phyloP scores from a whole-genome alignment of 2,797 vertebrate genomes.

The Paratrypauchen microcephalus region DNA sequence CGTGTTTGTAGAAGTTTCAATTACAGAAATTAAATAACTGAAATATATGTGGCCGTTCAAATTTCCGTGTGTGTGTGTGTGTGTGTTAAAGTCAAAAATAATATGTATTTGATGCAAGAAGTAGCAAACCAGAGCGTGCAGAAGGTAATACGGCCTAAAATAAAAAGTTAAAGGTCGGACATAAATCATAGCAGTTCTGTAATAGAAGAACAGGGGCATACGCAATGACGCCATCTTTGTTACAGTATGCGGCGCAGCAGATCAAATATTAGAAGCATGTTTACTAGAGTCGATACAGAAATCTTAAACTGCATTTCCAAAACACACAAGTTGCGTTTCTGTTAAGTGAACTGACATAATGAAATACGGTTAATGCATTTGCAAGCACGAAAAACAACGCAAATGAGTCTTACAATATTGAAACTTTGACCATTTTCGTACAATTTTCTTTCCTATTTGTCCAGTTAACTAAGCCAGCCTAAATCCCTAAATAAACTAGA shows the following conservation, averaged over 20 bases:
- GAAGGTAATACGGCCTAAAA: slow-evolving; percentile 2
- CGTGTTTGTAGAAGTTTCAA: too few relatives aligned
- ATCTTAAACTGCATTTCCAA: neutral
- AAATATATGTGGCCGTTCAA: too few relatives aligned
- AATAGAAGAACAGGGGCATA: neutral
- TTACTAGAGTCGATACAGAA: neutral
- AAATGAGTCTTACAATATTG: neutral
- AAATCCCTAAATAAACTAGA: too few relatives aligned
- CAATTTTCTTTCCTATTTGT: too few relatives aligned
- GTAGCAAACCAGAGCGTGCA: slow-evolving; percentile 17
- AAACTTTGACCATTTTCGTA: neutral
- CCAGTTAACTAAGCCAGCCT: too few relatives aligned
- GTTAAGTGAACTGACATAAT: neutral
- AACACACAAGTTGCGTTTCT: neutral
- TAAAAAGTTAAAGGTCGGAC: slow-evolving; percentile 31
- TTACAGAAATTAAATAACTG: too few relatives aligned
- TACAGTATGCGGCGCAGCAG: neutral
- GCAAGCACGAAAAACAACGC: neutral
- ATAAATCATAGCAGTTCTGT: slow-evolving; percentile 14
- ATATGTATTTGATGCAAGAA: slow-evolving; percentile 9
- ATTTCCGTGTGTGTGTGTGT: too few relatives aligned
- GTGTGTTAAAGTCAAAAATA: neutral
- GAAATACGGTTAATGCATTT: neutral
- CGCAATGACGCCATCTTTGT: neutral
- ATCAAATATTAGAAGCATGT: neutral